Base-by-base conservation (phyloP, 2,797 vertebrate genomes). In the Taeniopygia guttata region DNA sequence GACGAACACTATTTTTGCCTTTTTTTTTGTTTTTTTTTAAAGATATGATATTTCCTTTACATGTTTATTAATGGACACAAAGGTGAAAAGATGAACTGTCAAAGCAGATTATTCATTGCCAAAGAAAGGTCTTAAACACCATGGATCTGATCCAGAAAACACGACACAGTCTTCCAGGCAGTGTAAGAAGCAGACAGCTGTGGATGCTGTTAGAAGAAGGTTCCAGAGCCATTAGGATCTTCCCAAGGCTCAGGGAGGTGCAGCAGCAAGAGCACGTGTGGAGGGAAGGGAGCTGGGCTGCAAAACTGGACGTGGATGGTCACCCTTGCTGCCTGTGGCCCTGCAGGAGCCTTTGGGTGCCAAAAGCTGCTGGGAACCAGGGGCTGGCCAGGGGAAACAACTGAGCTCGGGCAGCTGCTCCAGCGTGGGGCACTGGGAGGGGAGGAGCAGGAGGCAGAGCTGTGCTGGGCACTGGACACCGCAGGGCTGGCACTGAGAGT, bases 71-170 rank as follows among this genome's bases (percentile, higher is more conserved):
- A 82, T 43, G 86, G 48, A n/a, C 68, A 42, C n/a, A 49, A 63
- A 73, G 81, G 84, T 95, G 90, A 93, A 94, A 56, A 64, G 85
- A 91, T 63, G 77, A 94, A 81, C 89, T 34, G 46, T 72, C 73
- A 72, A 58, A 78, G 73, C 76, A 91, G 73, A 76, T 52, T 87
- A 60, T 76, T 81, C 59, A 30, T 76, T 76, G 80, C 88, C 60
- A 84, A 43, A 73, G 69, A 66, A 94, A 90, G 84, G 77, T 84
- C 80, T 84, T 42, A 23, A 84, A 32, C n/a, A 54, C 23, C 1
- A 1, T 67, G 87, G 93, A 59, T 38, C 77, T 52, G 26, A 76
- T 87, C 88, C 88, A 92, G 80, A 56, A 90, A 67, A 48, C 3
- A 49, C 15, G 73, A 89, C 40, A 22, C 30, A 23, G 52, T 29